Evolutionary conservation across 2,888 invertebrate genomes (phyloP), one percentile per base, ranked within the genome.

Genomic region (Diadegma fenestrale): DNA sequence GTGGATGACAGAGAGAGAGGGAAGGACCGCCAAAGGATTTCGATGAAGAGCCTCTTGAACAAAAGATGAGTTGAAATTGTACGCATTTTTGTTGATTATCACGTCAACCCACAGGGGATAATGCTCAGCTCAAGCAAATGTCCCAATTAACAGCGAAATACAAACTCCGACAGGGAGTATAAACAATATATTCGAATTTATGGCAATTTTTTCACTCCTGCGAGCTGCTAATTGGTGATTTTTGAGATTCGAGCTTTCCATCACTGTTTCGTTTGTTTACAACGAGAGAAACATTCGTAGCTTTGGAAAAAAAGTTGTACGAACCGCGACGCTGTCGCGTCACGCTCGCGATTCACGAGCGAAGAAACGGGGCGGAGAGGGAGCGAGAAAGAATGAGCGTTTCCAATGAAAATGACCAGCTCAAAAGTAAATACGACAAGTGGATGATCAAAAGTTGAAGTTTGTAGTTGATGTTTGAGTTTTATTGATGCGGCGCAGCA

Each of bases 1-100:
- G 58, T 66, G 77, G 77, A 78, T 84, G 77, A 80, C 80, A 80
- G 80, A 75, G 80, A 71, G 63, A 63, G 63, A 63, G 45, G n/a
- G 26, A 37, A 51, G 33, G 33, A 71, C 48, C 48, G 45, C 33
- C 45, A 69, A 69, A 48, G 45, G 69, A 48, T 69, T 69, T 48
- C 69, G 33, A 71, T 71, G 51, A 54, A 48, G 48, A 72, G 22
- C 37, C 58, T 72, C 58, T 51, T 22, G 72, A 58, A 72, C 41
- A 43, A 72, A 58, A 58, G 58, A 41, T 51, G 22, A 72, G 72
- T 41, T 72, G 14, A 22, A 43, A 58, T 72, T 72, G 33, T 58
- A 37, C 37, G 58, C 54, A 72, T 58, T 72, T 72, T 51, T 72
- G 41, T 72, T 58, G 19, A 72, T 58, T 58, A 41, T 41, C 26